Evolutionary conservation across 2,888 invertebrate species (phyloP).

Genomic region (Laspeyria flexula): DNA sequence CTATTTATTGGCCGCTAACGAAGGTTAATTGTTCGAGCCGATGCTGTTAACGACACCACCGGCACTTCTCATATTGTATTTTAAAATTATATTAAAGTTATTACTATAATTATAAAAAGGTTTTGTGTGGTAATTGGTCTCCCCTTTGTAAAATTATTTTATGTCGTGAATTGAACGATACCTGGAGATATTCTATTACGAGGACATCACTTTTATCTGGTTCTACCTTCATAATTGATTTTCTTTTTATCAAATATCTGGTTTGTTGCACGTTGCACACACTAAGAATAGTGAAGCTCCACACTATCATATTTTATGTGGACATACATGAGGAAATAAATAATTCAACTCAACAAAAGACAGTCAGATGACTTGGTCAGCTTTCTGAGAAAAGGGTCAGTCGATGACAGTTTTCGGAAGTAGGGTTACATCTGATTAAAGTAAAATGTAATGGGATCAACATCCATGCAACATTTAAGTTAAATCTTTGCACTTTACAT

Average conservation of each 20-base stretch:
- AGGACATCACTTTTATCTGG: not conserved
- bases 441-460: too few relatives aligned
- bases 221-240: not conserved
- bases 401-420: too few relatives aligned
- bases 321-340: too few relatives aligned
- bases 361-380: too few relatives aligned
- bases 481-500: too few relatives aligned
- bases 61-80: constrained; percentile 37
- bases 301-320: too few relatives aligned
- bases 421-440: too few relatives aligned
- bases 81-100: constrained; percentile 42
- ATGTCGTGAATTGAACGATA: constrained; percentile 10
- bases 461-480: too few relatives aligned
- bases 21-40: constrained; percentile 69
- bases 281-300: too few relatives aligned
- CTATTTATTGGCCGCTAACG: constrained; percentile 76
- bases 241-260: not conserved
- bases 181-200: constrained; percentile 3
- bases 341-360: too few relatives aligned
- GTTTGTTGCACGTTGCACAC: too few relatives aligned
- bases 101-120: constrained; percentile 26
- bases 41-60: constrained; percentile 53
- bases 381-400: too few relatives aligned
- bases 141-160: constrained; percentile 13
- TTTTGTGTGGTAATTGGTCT: constrained; percentile 14